Percentiles rank a stretch among this genome's conserved stretches.
These are phyloP conservation scores for Strongylocentrotus purpuratus DNA, from an alignment of 35 echinoderm and acorn worm genomes.

Conservation along the genomic window DNA sequence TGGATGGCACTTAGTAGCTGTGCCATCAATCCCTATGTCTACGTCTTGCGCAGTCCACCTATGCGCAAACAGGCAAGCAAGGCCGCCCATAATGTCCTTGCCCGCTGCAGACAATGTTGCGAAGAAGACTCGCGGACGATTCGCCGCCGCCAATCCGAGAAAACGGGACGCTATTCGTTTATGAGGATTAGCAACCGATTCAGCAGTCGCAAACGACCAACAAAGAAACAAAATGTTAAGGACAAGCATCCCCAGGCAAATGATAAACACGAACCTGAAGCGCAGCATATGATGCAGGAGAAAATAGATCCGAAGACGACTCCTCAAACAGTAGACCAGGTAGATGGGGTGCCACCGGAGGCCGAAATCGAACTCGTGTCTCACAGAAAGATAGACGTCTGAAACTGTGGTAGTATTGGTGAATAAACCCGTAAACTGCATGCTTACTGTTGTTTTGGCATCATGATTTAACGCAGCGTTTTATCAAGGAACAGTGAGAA, in stretches of 20 bases:
- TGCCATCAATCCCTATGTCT: constrained; percentile 87
- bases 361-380: constrained; percentile 47
- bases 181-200: not conserved
- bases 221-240: not conserved
- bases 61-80: constrained; percentile 73
- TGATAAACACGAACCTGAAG: not conserved
- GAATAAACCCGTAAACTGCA: too few relatives aligned
- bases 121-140: constrained; percentile 13
- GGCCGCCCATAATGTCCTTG: not conserved
- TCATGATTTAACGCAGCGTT: too few relatives aligned
- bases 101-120: constrained; percentile 36
- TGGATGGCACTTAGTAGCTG: constrained; percentile 77
- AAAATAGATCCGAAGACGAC: not conserved
- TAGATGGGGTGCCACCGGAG: not conserved
- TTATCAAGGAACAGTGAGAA: too few relatives aligned
- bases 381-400: constrained; percentile 41
- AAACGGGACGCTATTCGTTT: constrained; percentile 17
- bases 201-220: not conserved
- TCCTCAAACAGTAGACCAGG: not conserved
- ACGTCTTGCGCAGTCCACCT: constrained; percentile 77
- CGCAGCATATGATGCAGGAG: not conserved
- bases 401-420: not conserved
- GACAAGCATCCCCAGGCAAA: not conserved
- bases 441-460: too few relatives aligned
- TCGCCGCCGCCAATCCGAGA: constrained; percentile 11